phyloP scores from a whole-genome alignment of 2,888 invertebrate genomes.

The Perithous albicinctus region DNA sequence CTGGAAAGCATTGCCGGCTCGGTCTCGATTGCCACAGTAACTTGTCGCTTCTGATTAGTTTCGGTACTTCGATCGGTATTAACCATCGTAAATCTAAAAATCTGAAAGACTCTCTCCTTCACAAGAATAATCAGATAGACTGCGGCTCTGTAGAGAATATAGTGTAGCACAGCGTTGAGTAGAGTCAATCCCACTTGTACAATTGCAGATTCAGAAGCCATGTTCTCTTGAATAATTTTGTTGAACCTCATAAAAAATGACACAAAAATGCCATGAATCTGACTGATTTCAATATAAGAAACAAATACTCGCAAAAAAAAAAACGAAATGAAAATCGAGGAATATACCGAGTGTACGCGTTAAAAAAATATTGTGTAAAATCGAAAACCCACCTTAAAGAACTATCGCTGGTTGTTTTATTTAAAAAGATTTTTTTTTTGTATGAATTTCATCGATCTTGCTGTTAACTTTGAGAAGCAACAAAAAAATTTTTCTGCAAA shows the following conservation, averaged over 20 bases:
- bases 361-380: no score
- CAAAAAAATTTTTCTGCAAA: no score
- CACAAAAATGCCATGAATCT: constrained; percentile 22
- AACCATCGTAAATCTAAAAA: constrained; percentile 68
- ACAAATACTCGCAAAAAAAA: background rate
- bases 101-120: constrained; percentile 69
- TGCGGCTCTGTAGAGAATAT: constrained; percentile 76
- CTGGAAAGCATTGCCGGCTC: constrained; percentile 58
- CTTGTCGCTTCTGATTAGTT: constrained; percentile 50
- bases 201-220: constrained; percentile 71
- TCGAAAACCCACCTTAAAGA: no score
- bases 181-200: constrained; percentile 71
- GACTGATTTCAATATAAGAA: constrained; percentile 1
- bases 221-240: constrained; percentile 21
- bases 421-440: no score
- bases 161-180: constrained; percentile 77
- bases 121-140: constrained; percentile 72
- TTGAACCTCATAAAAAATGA: constrained; percentile 19
- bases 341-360: no score
- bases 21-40: constrained; percentile 50
- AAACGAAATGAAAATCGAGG: background rate
- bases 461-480: no score
- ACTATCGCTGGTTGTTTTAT: no score
- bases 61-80: constrained; percentile 20
- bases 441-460: no score